Evolutionary conservation across 2,113 vertebrate species (phyloP).

Genomic region (Octodon degus): DNA sequence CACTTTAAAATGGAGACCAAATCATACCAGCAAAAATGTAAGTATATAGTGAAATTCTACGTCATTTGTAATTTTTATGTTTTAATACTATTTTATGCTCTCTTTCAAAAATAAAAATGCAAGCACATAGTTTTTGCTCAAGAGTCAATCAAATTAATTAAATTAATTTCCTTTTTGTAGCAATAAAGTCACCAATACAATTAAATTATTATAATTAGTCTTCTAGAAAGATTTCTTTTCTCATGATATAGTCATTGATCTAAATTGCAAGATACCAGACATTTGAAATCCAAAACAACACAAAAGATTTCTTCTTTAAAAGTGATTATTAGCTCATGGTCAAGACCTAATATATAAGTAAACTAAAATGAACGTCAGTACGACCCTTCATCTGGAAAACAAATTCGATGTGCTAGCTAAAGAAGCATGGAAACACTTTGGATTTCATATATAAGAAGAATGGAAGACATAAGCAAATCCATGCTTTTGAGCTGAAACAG

Average conservation of each 20-base stretch:
- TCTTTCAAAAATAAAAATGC: no score
- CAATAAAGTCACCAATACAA: not conserved
- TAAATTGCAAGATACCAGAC: not conserved
- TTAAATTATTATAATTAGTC: constrained; percentile 11
- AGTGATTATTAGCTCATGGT: not conserved
- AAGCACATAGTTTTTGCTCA: not conserved
- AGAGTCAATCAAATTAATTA: not conserved
- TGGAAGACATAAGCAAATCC: not conserved
- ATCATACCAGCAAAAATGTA: not conserved
- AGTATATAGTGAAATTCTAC: not conserved
- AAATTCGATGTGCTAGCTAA: not conserved
- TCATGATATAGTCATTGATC: not conserved
- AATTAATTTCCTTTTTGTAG: not conserved
- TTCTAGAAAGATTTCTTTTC: not conserved
- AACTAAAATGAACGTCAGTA: not conserved
- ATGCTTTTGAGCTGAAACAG: not conserved
- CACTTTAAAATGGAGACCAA: not conserved
- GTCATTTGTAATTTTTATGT: no score
- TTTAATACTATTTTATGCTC: no score
- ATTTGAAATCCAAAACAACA: not conserved
- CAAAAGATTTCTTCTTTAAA: not conserved
- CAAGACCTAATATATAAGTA: not conserved
- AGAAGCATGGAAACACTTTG: not conserved
- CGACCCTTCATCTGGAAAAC: not conserved
- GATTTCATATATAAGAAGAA: not conserved